These are phyloP conservation scores for Margarornis squamiger DNA, from an alignment of 2,797 vertebrate genomes.

Conservation along the genomic window DNA sequence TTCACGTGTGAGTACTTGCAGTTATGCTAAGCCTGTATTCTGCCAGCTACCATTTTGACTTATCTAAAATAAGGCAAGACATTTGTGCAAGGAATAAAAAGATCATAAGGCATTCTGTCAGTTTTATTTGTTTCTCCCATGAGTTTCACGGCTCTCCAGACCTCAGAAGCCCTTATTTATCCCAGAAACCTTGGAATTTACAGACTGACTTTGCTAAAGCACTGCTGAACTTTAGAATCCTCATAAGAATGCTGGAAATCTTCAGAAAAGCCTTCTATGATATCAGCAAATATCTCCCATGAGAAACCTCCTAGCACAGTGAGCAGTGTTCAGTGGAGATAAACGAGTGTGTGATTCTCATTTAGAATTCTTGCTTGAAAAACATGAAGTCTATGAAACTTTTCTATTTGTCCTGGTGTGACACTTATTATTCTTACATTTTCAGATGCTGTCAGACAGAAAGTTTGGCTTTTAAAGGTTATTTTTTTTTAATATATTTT, in stretches of 20 bases:
- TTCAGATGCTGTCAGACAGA: neutral
- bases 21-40: constrained; percentile 1
- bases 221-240: constrained; percentile 62
- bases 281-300: constrained; percentile 62
- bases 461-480: neutral
- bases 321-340: neutral
- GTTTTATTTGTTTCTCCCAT: constrained; percentile 54
- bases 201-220: constrained; percentile 63
- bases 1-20: neutral
- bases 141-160: constrained; percentile 40
- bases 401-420: neutral
- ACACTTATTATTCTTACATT: neutral
- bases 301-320: constrained; percentile 19
- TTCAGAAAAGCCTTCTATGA: constrained; percentile 65
- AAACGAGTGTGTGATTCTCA: constrained; percentile 5
- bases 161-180: constrained; percentile 64
- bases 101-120: constrained; percentile 58
- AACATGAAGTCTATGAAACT: neutral
- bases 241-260: constrained; percentile 61
- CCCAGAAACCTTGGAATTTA: constrained; percentile 65
- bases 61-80: constrained; percentile 46
- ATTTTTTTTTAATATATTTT: neutral
- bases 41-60: constrained; percentile 33
- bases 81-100: constrained; percentile 65
- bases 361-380: constrained; percentile 31